These are phyloP conservation scores for Amphimedon queenslandica DNA, from an alignment of 37 sponge, comb jelly and placozoan species.

Conservation along the genomic window DNA sequence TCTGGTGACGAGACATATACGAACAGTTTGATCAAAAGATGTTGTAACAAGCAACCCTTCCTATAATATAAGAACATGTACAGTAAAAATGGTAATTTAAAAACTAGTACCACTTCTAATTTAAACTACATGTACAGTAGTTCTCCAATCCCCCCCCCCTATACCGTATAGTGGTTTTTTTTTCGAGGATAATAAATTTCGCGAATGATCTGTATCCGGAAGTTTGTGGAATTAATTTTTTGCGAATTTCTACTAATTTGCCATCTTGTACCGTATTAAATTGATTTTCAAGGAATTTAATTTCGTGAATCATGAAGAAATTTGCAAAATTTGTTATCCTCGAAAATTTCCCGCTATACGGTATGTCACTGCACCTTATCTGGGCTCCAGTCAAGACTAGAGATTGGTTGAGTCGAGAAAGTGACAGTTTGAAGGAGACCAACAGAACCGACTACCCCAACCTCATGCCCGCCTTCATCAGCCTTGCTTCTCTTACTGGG, in stretches of 20 bases:
- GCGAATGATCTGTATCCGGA: too few relatives aligned
- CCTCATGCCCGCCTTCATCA: constrained; percentile 59
- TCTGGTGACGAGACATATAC: constrained; percentile 93
- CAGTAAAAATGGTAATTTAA: not conserved
- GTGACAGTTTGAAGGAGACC: constrained; percentile 85
- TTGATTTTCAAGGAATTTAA: too few relatives aligned
- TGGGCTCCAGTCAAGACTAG: constrained; percentile 94
- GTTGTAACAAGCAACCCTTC: constrained; percentile 91
- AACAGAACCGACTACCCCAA: constrained; percentile 87
- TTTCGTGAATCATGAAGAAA: too few relatives aligned
- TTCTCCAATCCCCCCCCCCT: not conserved
- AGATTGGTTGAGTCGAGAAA: constrained; percentile 93
- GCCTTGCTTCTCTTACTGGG: constrained; percentile 63
- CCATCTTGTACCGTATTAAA: too few relatives aligned
- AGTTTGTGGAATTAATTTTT: too few relatives aligned
- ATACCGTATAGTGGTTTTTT: too few relatives aligned
- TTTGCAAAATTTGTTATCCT: too few relatives aligned
- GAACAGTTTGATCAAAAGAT: constrained; percentile 94
- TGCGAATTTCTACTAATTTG: too few relatives aligned
- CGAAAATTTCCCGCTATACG: too few relatives aligned
- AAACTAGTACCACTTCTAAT: not conserved
- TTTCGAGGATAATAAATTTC: too few relatives aligned
- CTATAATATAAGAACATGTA: constrained; percentile 38
- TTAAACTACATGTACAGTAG: not conserved
- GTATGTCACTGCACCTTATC: constrained; percentile 98